Base-by-base conservation (phyloP, 2,888 invertebrate species). In the Tenthredo livida region DNA sequence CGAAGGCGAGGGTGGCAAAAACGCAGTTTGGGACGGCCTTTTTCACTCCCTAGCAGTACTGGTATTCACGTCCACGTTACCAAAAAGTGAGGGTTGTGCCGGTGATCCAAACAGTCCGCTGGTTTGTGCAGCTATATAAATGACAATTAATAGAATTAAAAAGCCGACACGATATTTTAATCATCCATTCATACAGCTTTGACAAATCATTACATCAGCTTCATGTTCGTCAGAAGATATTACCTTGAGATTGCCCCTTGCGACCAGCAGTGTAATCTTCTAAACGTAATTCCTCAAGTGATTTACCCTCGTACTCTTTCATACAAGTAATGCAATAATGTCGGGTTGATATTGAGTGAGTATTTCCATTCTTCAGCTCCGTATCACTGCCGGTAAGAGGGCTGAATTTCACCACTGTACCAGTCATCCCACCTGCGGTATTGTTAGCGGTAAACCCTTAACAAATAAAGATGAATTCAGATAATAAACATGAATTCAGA, bases 251-350 rank as follows among this genome's bases (percentile, higher is more conserved):
- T 61, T 94, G 95, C 61, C 98, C 98, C 94, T 99, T 99, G 3
- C 99, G 94, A 83, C 98, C 98, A 0, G 97, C 97, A 37, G 95
- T 93, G 93, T 99, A 99, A 94, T 99, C 99, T 91, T 99, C 99
- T 84, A 97, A 94, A 12, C 99, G 96, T 5, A 99, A 94, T 93
- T 99, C 99, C 94, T 99, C 99, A 37, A 99, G 93, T 0, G 98
- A 98, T 93, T 99, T 99, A 78, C 93, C 94, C 91, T 99, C 99
- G 92, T 99, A 99, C 92, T 99, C 99, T 94, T 99, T 98, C 99
- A 99, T 99, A 85, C 98, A 98, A 0, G 98, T 98, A 86, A 99
- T 99, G 93, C 99, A 99, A 92, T 99, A 98, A 92, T 99, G 98
- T 89, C 98, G 97, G 0, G 99, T 99, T 89, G 96, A 97, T 88